Conservation (phyloP, 2,113 vertebrate genomes). For the Cinclus mexicanus region DNA sequence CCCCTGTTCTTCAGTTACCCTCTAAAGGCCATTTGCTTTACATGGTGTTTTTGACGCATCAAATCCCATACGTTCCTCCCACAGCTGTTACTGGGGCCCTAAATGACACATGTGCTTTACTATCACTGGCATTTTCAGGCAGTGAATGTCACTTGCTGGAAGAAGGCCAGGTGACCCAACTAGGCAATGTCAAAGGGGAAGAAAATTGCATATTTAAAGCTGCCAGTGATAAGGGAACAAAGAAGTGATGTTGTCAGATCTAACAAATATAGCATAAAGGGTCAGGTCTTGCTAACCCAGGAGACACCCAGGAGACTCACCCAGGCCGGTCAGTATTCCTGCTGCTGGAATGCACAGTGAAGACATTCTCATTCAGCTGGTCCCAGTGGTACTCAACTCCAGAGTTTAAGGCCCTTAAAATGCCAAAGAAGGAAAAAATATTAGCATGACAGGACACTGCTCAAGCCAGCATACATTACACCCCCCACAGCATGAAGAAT, state of each 20-base stretch:
- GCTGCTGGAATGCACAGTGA: slow-evolving; percentile 87
- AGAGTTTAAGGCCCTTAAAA: slow-evolving; percentile 88
- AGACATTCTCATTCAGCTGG: slow-evolving; percentile 87
- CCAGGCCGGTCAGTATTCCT: slow-evolving; percentile 88
- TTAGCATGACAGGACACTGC: background rate
- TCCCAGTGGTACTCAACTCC: slow-evolving; percentile 91
- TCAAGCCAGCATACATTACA: background rate
- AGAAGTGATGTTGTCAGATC: background rate
- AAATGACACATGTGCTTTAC: background rate
- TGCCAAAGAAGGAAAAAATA: slow-evolving; percentile 24
- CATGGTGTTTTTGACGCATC: background rate
- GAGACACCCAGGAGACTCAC: slow-evolving; percentile 73
- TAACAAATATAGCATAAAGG: background rate
- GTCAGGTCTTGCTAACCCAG: background rate
- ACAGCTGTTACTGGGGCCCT: background rate
- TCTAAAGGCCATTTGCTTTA: background rate
- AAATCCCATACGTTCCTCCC: background rate
- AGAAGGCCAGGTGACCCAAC: background rate
- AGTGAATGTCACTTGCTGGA: background rate
- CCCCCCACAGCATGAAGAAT: background rate
- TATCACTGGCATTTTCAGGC: background rate
- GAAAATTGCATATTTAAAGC: background rate
- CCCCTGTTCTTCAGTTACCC: background rate
- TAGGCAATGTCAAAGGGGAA: background rate
- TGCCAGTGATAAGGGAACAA: background rate